Percentiles rank a stretch among this genome's conserved stretches.
Evolutionary conservation across 2,113 vertebrate species (phyloP).

Genomic region (Cariama cristata): DNA sequence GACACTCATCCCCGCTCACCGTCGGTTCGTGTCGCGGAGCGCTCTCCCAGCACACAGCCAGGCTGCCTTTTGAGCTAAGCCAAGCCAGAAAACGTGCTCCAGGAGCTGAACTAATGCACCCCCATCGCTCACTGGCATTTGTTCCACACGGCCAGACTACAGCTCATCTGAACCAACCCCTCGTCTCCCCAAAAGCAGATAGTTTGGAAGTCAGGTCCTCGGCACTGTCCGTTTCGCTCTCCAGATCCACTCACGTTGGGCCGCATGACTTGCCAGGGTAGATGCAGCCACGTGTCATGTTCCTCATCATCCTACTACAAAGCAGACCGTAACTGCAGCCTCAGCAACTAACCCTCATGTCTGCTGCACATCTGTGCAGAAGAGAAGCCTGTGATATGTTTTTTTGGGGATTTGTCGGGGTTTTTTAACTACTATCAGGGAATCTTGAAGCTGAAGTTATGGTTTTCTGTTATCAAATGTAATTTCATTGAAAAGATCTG

Average conservation of each 20-base stretch:
- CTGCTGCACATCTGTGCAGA: constrained; percentile 49
- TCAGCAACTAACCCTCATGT: constrained; percentile 22
- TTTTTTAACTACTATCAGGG: not conserved
- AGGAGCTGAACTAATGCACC: not conserved
- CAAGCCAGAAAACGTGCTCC: not conserved
- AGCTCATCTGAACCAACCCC: not conserved
- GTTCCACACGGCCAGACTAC: not conserved
- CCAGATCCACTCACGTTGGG: not conserved
- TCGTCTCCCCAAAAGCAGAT: rapidly evolving
- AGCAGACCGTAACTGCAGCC: constrained; percentile 39
- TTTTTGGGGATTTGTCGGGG: not conserved
- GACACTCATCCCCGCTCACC: not conserved
- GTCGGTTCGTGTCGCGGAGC: rapidly evolving
- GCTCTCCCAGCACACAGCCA: not conserved
- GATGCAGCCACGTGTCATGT: not conserved
- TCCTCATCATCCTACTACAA: constrained; percentile 11
- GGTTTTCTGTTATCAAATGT: not conserved
- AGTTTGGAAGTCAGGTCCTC: not conserved
- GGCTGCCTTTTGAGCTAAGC: not conserved
- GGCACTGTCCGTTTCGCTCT: rapidly evolving
- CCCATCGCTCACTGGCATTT: not conserved
- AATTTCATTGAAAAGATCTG: not conserved
- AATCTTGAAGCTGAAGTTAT: not conserved
- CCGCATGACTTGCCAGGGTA: rapidly evolving
- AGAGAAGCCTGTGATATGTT: not conserved